Conservation (phyloP, 2,113 vertebrate genomes). For the Jacana jacana region DNA sequence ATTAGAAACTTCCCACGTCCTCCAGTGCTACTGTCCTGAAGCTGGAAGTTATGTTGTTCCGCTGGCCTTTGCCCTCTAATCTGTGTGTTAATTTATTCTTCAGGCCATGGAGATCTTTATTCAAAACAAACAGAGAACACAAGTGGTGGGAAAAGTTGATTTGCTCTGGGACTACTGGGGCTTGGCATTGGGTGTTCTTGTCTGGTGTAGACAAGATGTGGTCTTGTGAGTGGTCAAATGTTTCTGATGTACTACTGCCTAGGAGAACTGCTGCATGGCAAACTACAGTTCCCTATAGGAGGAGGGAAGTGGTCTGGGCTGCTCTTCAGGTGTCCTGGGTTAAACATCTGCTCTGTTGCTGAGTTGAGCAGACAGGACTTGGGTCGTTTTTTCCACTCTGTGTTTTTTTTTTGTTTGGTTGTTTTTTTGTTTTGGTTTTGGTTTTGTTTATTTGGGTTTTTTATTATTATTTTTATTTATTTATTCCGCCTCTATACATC, state of each 20-base stretch:
- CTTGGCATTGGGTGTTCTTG: neutral
- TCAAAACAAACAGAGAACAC: neutral
- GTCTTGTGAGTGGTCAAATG: fast-evolving
- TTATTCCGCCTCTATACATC: neutral
- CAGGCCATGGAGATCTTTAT: neutral
- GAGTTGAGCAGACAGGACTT: neutral
- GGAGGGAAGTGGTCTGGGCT: neutral
- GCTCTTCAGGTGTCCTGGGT: neutral
- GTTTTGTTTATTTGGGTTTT: too few relatives aligned
- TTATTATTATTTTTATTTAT: too few relatives aligned
- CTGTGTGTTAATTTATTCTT: neutral
- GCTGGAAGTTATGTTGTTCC: neutral
- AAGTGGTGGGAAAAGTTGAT: neutral
- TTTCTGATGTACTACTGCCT: neutral
- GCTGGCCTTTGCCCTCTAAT: neutral
- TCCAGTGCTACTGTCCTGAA: neutral
- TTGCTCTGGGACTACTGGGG: neutral
- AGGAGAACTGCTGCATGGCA: neutral
- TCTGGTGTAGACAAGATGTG: neutral
- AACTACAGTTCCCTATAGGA: neutral
- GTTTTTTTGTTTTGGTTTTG: too few relatives aligned
- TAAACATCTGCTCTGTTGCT: neutral
- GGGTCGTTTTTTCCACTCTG: neutral
- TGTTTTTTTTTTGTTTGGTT: too few relatives aligned
- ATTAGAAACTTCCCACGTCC: neutral